These are phyloP conservation scores for Drosophila limbata DNA, from an alignment of 2,888 invertebrate genomes.

Conservation along the genomic window DNA sequence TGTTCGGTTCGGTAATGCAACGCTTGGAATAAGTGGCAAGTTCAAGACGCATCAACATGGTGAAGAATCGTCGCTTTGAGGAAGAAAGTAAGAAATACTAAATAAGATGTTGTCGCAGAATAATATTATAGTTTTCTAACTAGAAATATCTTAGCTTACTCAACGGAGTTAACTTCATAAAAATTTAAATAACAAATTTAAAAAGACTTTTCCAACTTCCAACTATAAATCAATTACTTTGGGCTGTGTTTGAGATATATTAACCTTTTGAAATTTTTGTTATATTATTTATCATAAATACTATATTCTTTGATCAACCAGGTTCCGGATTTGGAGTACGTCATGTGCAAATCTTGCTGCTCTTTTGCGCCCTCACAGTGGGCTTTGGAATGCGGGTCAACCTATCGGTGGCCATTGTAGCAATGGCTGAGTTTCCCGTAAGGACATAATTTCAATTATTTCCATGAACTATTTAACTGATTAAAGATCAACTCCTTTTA, in stretches of 20 bases:
- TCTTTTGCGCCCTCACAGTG: slow-evolving; percentile 88
- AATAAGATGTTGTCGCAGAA: not conserved
- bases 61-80: slow-evolving; percentile 55
- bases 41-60: slow-evolving; percentile 26
- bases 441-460: not conserved
- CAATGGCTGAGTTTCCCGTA: slow-evolving; percentile 88
- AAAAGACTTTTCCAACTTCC: too few relatives aligned
- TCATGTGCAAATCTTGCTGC: slow-evolving; percentile 88
- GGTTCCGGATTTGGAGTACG: slow-evolving; percentile 87
- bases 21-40: slow-evolving; percentile 1
- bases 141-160: too few relatives aligned
- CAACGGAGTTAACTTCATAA: too few relatives aligned
- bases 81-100: slow-evolving; percentile 32
- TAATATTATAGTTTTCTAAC: too few relatives aligned
- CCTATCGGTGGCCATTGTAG: slow-evolving; percentile 90
- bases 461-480: too few relatives aligned
- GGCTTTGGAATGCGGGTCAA: slow-evolving; percentile 89
- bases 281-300: too few relatives aligned
- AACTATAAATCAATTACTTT: too few relatives aligned
- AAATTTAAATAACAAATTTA: too few relatives aligned
- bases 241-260: too few relatives aligned
- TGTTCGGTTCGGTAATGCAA: slow-evolving; percentile 26
- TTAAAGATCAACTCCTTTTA: slow-evolving; percentile 23
- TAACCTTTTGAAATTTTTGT: too few relatives aligned
- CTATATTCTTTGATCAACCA: slow-evolving; percentile 8